Conservation (phyloP, 2,888 invertebrate species). For the Buathra laborator region DNA sequence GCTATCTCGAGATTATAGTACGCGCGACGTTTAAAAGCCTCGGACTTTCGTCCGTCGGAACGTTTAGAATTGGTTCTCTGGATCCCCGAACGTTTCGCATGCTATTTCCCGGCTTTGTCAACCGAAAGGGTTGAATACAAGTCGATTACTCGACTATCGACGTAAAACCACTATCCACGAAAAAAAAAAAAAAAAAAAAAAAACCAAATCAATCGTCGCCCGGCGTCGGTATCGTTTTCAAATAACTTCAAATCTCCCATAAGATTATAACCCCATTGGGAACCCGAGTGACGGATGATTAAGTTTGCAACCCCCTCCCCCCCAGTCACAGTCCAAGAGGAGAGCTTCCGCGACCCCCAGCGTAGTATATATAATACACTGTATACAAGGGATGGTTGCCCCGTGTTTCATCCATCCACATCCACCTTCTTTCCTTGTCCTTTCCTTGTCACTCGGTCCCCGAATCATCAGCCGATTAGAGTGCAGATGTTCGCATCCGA, state of each 20-base stretch:
- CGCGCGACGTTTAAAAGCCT: too few relatives aligned
- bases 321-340: conserved; percentile 49
- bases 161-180: background rate
- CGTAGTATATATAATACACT: background rate
- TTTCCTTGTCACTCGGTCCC: conserved; percentile 56
- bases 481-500: conserved; percentile 84
- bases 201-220: background rate
- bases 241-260: conserved; percentile 15
- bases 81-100: too few relatives aligned
- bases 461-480: conserved; percentile 84
- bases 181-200: background rate
- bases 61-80: too few relatives aligned
- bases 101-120: too few relatives aligned
- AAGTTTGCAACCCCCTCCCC: conserved; percentile 18
- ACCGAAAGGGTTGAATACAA: too few relatives aligned
- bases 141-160: too few relatives aligned
- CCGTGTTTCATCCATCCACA: conserved; percentile 25
- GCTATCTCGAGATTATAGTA: too few relatives aligned
- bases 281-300: conserved; percentile 50
- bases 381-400: conserved; percentile 26
- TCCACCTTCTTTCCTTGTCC: conserved; percentile 32
- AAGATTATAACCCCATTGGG: conserved; percentile 37
- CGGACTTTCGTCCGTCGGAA: too few relatives aligned
- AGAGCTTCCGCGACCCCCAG: conserved; percentile 24
- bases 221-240: background rate